A percentile compares a stretch with the other conserved stretches of the same genome.
Conservation (phyloP, 2,797 vertebrate genomes). For the Peromyscus melanophrys region DNA sequence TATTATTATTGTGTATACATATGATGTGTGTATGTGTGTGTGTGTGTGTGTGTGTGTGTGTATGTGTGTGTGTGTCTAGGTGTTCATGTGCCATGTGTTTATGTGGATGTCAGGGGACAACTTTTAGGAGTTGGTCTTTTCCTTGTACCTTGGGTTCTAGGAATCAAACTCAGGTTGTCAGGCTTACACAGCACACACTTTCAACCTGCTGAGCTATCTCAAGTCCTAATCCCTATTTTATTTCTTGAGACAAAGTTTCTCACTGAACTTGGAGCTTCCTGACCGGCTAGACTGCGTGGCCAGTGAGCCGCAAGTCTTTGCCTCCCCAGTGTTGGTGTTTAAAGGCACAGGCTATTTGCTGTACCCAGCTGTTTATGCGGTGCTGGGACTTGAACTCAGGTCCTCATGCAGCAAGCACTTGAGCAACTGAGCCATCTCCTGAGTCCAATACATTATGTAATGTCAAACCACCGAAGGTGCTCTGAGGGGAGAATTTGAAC, state of each 20-base stretch:
- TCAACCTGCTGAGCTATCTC: background rate
- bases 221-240: background rate
- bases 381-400: background rate
- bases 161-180: too few relatives aligned
- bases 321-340: background rate
- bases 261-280: background rate
- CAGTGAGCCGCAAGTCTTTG: background rate
- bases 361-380: background rate
- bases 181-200: background rate
- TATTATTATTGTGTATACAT: background rate
- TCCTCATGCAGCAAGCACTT: background rate
- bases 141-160: background rate
- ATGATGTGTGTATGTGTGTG: background rate
- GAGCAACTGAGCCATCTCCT: background rate
- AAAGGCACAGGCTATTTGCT: background rate
- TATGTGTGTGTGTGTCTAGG: background rate
- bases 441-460: background rate
- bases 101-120: background rate
- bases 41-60: background rate
- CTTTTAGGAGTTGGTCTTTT: background rate
- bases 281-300: background rate
- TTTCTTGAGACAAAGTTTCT: background rate
- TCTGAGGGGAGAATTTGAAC: constrained; percentile 43
- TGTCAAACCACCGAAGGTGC: constrained; percentile 32
- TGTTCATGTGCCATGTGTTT: background rate